Evolutionary conservation across 2,888 invertebrate species (phyloP).

Genomic region (Drosophila recens): DNA sequence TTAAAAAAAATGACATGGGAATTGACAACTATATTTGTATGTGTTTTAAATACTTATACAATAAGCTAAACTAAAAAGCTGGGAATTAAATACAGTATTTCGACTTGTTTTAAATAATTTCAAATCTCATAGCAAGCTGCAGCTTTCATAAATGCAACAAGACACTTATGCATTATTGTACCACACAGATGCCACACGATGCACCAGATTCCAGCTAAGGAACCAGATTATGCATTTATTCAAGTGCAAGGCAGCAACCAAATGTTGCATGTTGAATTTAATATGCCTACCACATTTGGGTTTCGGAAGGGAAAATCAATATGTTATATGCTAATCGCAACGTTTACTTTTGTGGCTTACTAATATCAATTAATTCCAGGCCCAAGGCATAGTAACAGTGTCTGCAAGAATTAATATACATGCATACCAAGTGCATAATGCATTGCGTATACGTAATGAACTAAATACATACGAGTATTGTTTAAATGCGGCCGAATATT

Average conservation of each 20-base stretch:
- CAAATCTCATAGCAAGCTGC: background rate
- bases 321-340: constrained; percentile 28
- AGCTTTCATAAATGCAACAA: constrained; percentile 15
- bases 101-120: background rate
- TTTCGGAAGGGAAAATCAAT: constrained; percentile 42
- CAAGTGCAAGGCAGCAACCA: constrained; percentile 51
- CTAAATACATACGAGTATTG: background rate
- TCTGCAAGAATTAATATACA: constrained; percentile 26
- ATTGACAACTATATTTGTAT: background rate
- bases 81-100: background rate
- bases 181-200: constrained; percentile 38
- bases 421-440: constrained; percentile 11
- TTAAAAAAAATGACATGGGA: constrained; percentile 17
- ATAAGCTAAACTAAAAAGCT: background rate
- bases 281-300: constrained; percentile 14
- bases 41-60: background rate
- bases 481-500: constrained; percentile 9
- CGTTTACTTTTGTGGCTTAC: constrained; percentile 52
- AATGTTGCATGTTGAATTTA: constrained; percentile 28
- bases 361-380: constrained; percentile 53
- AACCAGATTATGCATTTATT: constrained; percentile 65
- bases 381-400: constrained; percentile 18
- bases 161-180: constrained; percentile 29
- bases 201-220: background rate
- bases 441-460: constrained; percentile 17